These are phyloP conservation scores for Acinonyx jubatus DNA, from an alignment of 2,113 vertebrate genomes.

Conservation along the genomic window DNA sequence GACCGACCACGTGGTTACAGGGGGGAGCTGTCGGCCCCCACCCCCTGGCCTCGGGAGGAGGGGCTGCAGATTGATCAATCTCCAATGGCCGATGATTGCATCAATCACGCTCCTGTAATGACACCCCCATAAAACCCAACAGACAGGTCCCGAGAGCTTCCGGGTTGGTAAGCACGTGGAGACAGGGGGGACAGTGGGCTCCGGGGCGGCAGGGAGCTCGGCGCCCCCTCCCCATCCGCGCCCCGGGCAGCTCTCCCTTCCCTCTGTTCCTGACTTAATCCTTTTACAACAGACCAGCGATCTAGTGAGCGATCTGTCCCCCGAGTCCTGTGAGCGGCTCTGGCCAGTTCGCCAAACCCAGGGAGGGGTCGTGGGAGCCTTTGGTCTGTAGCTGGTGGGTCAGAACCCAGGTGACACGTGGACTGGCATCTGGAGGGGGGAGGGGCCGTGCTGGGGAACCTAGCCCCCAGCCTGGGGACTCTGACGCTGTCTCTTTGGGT, in stretches of 20 bases:
- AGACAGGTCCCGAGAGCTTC: background rate
- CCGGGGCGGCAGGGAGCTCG: background rate
- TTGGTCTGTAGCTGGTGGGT: background rate
- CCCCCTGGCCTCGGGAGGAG: too few relatives aligned
- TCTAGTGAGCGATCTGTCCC: background rate
- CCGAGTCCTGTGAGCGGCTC: background rate
- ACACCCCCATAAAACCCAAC: background rate
- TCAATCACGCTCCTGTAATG: too few relatives aligned
- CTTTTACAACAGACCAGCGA: background rate
- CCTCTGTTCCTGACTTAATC: too few relatives aligned
- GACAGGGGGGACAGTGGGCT: fast-evolving
- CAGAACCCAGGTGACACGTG: background rate
- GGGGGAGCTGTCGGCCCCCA: too few relatives aligned
- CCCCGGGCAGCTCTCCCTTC: too few relatives aligned
- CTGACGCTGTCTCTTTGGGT: background rate
- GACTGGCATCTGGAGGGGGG: too few relatives aligned
- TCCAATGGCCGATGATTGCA: too few relatives aligned
- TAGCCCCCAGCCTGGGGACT: background rate
- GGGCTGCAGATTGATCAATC: too few relatives aligned
- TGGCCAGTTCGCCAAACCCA: too few relatives aligned
- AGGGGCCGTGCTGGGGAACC: too few relatives aligned
- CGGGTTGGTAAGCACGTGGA: background rate
- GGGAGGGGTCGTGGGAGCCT: background rate
- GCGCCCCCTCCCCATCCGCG: background rate
- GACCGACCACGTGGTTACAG: too few relatives aligned